Conservation (phyloP, 30 jellyfish, hydroid and myxozoan genomes). For the Calvadosia cruxmelitensis region DNA sequence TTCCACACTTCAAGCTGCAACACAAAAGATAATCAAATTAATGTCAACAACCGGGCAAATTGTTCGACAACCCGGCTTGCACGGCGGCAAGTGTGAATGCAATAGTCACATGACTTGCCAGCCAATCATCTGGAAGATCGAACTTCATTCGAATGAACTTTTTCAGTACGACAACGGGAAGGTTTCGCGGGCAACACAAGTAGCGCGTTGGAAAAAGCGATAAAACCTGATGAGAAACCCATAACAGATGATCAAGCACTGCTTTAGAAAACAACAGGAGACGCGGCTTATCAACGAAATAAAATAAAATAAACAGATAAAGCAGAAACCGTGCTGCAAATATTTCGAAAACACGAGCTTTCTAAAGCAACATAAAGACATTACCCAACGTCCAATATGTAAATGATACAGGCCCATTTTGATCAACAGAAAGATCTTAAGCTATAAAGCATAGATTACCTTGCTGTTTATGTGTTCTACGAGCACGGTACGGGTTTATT, state of each 20-base stretch:
- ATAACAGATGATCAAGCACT: background rate
- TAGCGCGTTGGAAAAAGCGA: slow-evolving; percentile 85
- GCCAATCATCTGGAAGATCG: slow-evolving; percentile 58
- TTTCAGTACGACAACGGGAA: slow-evolving; percentile 79
- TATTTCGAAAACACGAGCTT: no score
- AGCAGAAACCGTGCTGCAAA: no score
- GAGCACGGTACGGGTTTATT: no score
- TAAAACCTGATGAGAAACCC: slow-evolving; percentile 23
- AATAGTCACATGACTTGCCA: slow-evolving; percentile 19
- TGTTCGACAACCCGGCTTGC: background rate
- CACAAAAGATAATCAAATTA: background rate
- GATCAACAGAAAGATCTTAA: no score
- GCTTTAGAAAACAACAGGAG: no score
- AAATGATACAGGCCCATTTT: no score
- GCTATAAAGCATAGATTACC: no score
- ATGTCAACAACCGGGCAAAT: background rate
- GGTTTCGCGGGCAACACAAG: slow-evolving; percentile 82
- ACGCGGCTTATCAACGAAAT: no score
- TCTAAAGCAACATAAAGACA: no score
- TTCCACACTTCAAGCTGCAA: slow-evolving; percentile 80
- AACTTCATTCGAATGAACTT: slow-evolving; percentile 65
- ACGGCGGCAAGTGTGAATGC: background rate
- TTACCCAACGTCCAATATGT: no score
- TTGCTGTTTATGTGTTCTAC: no score
- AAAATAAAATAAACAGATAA: no score